Conservation (phyloP, 2,888 invertebrate species). For the Limnephilus rhombicus region DNA sequence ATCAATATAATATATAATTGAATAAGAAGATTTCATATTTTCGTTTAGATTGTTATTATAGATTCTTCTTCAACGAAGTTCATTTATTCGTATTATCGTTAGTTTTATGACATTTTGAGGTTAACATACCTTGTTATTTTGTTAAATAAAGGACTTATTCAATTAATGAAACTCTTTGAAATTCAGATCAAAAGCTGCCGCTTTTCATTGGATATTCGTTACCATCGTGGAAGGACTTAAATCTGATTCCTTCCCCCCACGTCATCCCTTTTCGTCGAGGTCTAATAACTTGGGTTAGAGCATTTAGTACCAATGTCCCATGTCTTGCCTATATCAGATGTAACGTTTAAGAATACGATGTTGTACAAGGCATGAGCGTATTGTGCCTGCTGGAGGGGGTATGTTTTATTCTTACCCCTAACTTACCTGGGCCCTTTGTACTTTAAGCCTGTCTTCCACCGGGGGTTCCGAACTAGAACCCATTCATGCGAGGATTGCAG, state of each 20-base stretch:
- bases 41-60: too few species aligned
- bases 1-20: too few species aligned
- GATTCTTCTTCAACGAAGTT: too few species aligned
- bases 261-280: background rate
- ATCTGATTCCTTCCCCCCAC: background rate
- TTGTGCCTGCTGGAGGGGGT: background rate
- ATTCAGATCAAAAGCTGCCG: background rate
- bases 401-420: background rate
- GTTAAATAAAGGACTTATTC: background rate
- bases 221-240: background rate
- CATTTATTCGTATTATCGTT: background rate
- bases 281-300: background rate
- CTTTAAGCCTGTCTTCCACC: slow-evolving; percentile 47
- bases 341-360: slow-evolving; percentile 20
- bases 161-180: background rate
- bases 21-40: too few species aligned
- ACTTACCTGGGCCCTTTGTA: slow-evolving; percentile 52
- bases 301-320: background rate
- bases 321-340: slow-evolving; percentile 9
- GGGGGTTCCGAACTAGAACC: slow-evolving; percentile 50
- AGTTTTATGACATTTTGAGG: background rate
- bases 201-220: background rate
- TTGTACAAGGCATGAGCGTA: slow-evolving; percentile 1
- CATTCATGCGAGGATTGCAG: slow-evolving; percentile 53
- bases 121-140: background rate